phyloP scores from a whole-genome alignment of 2,888 invertebrate genomes.

The Apotomis turbidana region DNA sequence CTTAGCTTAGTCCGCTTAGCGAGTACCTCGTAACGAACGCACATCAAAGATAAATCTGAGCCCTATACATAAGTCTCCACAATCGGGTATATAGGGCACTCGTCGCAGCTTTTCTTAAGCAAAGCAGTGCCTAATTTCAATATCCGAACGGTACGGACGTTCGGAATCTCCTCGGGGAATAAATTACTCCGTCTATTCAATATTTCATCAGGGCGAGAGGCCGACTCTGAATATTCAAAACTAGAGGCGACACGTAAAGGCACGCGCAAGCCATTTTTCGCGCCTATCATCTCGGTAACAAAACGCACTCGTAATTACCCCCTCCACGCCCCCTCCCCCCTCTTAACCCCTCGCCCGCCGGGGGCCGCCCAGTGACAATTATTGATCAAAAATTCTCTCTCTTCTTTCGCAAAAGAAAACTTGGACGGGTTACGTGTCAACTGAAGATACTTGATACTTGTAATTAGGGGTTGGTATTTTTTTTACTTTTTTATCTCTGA shows the following conservation, averaged over 20 bases:
- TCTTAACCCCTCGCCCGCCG: constrained; percentile 54
- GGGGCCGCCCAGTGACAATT: constrained; percentile 86
- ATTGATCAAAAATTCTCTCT: constrained; percentile 88
- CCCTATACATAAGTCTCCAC: constrained; percentile 23
- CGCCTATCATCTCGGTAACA: constrained; percentile 84
- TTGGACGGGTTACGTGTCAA: constrained; percentile 84
- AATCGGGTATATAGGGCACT: constrained; percentile 59
- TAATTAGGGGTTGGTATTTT: constrained; percentile 71
- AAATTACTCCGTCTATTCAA: constrained; percentile 83
- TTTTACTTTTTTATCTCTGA: constrained; percentile 13
- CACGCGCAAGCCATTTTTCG: constrained; percentile 84
- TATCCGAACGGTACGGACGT: constrained; percentile 79
- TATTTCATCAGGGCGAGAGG: constrained; percentile 82
- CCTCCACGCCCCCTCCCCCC: constrained; percentile 57
- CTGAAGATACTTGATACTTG: constrained; percentile 76
- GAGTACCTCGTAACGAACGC: constrained; percentile 4
- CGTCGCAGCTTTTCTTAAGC: constrained; percentile 76
- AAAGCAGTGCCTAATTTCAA: constrained; percentile 83
- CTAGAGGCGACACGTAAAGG: constrained; percentile 83
- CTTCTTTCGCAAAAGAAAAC: constrained; percentile 85
- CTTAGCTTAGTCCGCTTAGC: background rate
- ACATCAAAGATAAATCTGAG: constrained; percentile 14
- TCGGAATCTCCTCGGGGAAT: constrained; percentile 80
- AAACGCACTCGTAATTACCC: constrained; percentile 84
- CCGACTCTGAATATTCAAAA: constrained; percentile 82